phyloP scores from a whole-genome alignment of 2,888 invertebrate genomes.

The Drosophila stalkeri region DNA sequence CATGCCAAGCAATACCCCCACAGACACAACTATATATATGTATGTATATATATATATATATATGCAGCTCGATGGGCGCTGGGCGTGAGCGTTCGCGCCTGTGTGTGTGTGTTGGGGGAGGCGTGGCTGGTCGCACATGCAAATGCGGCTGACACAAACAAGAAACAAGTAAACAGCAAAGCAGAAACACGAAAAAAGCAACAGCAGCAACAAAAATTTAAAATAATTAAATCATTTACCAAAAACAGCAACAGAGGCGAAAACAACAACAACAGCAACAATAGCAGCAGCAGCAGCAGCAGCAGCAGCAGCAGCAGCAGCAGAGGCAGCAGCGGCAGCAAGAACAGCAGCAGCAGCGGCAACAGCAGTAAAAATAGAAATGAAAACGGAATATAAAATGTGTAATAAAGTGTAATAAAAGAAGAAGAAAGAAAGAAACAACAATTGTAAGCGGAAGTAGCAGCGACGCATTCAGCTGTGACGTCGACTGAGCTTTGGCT shows the following conservation, averaged over 20 bases:
- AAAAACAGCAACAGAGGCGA: constrained; percentile 49
- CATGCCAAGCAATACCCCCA: constrained; percentile 50
- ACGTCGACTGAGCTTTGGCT: constrained; percentile 69
- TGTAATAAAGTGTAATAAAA: constrained; percentile 70
- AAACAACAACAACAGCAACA: constrained; percentile 37
- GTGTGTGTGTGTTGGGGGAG: constrained; percentile 11
- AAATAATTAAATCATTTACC: constrained; percentile 77
- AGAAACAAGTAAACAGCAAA: constrained; percentile 33
- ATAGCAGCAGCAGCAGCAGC: constrained; percentile 27
- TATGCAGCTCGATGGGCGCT: background rate
- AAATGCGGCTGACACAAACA: constrained; percentile 46
- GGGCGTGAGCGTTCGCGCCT: background rate
- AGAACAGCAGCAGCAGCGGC: constrained; percentile 7
- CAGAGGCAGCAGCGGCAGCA: constrained; percentile 34
- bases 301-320: constrained; percentile 27
- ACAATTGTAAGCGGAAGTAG: constrained; percentile 73
- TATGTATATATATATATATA: background rate
- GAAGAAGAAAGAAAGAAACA: constrained; percentile 29
- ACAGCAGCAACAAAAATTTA: constrained; percentile 40
- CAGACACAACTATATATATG: background rate
- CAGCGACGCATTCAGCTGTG: constrained; percentile 76
- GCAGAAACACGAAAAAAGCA: constrained; percentile 15
- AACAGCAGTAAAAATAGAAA: constrained; percentile 54
- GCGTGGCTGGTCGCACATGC: constrained; percentile 51
- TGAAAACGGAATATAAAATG: constrained; percentile 65